These are phyloP conservation scores for Onychomys torridus DNA, from an alignment of 2,797 vertebrate genomes.

Conservation along the genomic window DNA sequence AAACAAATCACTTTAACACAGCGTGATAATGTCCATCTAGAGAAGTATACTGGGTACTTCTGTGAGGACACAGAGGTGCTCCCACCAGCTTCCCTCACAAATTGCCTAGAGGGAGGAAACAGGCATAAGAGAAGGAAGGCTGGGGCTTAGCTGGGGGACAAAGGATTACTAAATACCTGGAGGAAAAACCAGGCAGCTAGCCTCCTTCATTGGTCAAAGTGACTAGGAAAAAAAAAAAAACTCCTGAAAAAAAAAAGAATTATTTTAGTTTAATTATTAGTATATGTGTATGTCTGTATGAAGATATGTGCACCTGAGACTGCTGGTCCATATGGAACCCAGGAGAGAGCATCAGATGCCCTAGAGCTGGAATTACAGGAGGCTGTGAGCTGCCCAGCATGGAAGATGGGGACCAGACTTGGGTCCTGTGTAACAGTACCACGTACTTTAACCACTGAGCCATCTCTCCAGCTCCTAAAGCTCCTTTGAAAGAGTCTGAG, in stretches of 20 bases:
- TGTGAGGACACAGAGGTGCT: neutral
- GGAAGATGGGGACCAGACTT: neutral
- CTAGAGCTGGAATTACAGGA: neutral
- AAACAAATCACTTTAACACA: neutral
- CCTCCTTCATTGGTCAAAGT: neutral
- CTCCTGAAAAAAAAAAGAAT: neutral
- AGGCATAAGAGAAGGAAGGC: neutral
- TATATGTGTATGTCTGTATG: neutral
- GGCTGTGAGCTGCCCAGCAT: neutral
- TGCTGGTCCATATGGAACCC: neutral
- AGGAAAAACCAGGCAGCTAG: neutral
- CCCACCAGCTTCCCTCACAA: neutral
- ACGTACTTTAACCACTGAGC: neutral
- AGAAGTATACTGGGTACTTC: neutral
- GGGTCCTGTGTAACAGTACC: neutral
- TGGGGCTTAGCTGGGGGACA: neutral
- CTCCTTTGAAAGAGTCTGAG: neutral
- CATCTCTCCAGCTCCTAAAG: neutral
- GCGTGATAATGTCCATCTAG: neutral
- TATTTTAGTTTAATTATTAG: neutral
- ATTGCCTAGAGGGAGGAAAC: neutral
- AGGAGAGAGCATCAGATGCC: neutral
- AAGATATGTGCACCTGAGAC: neutral
- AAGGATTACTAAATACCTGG: neutral
- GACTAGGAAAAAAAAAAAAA: constrained; percentile 18